These are phyloP conservation scores for Tenrec ecaudatus DNA, from an alignment of 2,113 vertebrate genomes.

Conservation along the genomic window DNA sequence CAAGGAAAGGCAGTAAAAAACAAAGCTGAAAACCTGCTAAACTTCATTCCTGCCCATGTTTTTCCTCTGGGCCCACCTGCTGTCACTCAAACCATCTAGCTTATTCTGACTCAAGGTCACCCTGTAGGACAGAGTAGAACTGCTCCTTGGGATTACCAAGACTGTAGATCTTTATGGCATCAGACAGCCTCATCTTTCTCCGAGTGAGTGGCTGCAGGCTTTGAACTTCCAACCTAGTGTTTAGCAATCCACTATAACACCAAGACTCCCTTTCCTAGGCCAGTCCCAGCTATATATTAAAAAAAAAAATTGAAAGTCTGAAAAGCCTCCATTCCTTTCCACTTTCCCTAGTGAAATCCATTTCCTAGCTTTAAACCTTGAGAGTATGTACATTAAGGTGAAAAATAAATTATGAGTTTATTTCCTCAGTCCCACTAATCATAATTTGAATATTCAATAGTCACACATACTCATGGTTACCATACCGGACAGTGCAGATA, in stretches of 20 bases:
- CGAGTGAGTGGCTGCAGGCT: too few species aligned
- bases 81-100: too few species aligned
- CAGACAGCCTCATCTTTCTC: too few species aligned
- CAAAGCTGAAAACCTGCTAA: too few species aligned
- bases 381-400: neutral
- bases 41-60: neutral
- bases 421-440: neutral
- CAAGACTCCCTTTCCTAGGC: too few species aligned
- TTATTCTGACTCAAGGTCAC: too few species aligned
- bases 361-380: neutral
- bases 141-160: too few species aligned
- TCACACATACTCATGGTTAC: neutral
- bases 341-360: neutral
- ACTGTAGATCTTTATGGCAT: too few species aligned
- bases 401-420: neutral
- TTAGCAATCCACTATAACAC: too few species aligned
- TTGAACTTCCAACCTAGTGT: too few species aligned
- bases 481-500: neutral
- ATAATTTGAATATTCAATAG: neutral
- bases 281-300: neutral
- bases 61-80: neutral
- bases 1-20: too few species aligned
- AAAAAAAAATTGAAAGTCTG: conserved; percentile 7
- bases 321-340: neutral
- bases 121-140: too few species aligned